Evolutionary conservation across 2,113 vertebrate species (phyloP).

Genomic region (Lethenteron reissneri): DNA sequence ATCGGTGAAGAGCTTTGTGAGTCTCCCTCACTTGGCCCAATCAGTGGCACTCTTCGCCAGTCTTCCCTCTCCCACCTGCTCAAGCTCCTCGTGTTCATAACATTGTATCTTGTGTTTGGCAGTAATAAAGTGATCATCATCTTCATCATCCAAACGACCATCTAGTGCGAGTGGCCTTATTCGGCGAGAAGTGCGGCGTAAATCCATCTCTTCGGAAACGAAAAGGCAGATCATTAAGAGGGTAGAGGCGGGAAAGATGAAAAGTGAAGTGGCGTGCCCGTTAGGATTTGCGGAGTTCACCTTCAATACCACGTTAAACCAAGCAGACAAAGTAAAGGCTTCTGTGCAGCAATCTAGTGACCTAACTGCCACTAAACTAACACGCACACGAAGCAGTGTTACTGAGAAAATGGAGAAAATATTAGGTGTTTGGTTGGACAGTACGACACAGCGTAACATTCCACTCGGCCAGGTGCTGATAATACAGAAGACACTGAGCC

Average conservation of each 20-base stretch:
- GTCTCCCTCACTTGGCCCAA: slow-evolving; percentile 2
- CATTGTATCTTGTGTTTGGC: background rate
- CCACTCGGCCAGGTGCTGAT: background rate
- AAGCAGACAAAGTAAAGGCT: no score
- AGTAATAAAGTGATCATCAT: background rate
- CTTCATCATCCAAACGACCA: background rate
- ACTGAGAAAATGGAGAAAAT: slow-evolving; percentile 5
- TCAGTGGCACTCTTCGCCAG: background rate
- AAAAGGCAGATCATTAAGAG: no score
- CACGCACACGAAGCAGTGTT: slow-evolving; percentile 1
- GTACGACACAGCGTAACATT: background rate
- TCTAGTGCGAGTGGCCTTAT: no score
- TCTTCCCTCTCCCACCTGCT: slow-evolving; percentile 4
- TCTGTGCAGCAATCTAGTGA: background rate
- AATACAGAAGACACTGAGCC: background rate
- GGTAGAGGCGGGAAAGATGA: no score
- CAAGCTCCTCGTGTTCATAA: background rate
- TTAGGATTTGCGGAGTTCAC: no score
- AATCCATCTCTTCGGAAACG: no score
- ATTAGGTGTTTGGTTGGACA: background rate
- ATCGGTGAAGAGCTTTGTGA: background rate
- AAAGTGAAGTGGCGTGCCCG: no score
- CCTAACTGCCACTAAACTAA: background rate
- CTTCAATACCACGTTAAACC: no score
- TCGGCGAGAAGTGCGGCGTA: no score